Conservation (phyloP, 2,888 invertebrate species). For the Platerodrilus igneus region DNA sequence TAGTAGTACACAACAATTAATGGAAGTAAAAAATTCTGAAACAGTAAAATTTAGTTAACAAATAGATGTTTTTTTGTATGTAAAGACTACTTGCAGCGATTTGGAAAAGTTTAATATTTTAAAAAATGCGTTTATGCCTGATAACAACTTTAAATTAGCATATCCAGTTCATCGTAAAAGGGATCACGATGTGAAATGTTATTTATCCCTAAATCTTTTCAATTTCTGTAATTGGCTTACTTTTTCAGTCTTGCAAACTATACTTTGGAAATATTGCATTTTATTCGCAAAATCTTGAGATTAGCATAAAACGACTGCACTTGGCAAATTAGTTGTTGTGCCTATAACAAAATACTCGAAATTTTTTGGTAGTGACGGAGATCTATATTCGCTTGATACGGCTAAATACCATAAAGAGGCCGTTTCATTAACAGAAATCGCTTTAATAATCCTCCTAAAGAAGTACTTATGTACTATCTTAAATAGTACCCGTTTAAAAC, state of each 20-base stretch:
- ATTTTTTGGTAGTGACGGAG: conserved; percentile 24
- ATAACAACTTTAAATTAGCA: conserved; percentile 16
- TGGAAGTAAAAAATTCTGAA: too few species aligned
- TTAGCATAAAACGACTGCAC: conserved; percentile 13
- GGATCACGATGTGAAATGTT: conserved; percentile 13
- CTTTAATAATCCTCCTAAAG: conserved; percentile 8
- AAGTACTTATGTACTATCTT: conserved; percentile 17
- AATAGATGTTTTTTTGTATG: too few species aligned
- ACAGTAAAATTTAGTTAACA: too few species aligned
- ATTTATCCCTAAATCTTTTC: conserved; percentile 16
- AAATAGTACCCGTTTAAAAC: conserved; percentile 8
- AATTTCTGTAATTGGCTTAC: conserved; percentile 19
- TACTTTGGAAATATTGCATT: conserved; percentile 24
- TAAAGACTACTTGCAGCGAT: too few species aligned
- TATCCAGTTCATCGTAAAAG: conserved; percentile 17
- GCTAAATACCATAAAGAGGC: conserved; percentile 22
- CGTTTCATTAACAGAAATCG: background rate
- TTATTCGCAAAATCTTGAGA: conserved; percentile 21
- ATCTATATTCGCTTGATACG: conserved; percentile 16
- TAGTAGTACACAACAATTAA: too few species aligned
- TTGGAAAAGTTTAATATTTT: conserved; percentile 11
- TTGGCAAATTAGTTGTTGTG: conserved; percentile 22
- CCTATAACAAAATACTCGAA: conserved; percentile 25
- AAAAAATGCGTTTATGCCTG: conserved; percentile 15
- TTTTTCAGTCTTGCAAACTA: conserved; percentile 16